A percentile compares a stretch with the other conserved stretches of the same genome.
phyloP scores from a whole-genome alignment of 1,140 invertebrate genomes.

The Atta colombica region DNA sequence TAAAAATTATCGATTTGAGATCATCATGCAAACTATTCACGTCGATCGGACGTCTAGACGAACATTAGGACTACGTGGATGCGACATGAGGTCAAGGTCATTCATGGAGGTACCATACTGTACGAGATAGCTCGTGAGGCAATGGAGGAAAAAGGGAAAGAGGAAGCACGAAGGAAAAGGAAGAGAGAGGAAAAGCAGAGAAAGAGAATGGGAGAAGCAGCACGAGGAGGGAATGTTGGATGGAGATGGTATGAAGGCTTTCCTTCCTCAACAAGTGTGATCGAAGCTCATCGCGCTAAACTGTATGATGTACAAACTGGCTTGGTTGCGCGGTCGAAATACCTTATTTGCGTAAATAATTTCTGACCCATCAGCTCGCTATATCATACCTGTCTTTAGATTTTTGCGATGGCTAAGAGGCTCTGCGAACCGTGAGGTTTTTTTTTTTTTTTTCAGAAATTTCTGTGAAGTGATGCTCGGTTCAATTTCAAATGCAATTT shows the following conservation, averaged over 20 bases:
- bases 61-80: conserved; percentile 80
- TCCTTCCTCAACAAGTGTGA: conserved; percentile 81
- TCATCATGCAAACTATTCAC: neutral
- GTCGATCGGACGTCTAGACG: conserved; percentile 42
- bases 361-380: neutral
- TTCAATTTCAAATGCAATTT: neutral
- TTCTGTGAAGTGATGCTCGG: neutral
- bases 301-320: conserved; percentile 70
- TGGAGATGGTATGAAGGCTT: conserved; percentile 65
- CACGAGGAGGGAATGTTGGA: conserved; percentile 41
- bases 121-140: conserved; percentile 72
- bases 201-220: conserved; percentile 55
- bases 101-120: conserved; percentile 68
- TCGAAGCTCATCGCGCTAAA: conserved; percentile 74
- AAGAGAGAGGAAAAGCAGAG: conserved; percentile 56
- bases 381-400: neutral
- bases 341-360: conserved; percentile 31
- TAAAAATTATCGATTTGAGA: neutral
- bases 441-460: no score
- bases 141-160: conserved; percentile 61
- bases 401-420: neutral
- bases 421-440: neutral
- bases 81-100: conserved; percentile 85
- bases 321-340: conserved; percentile 59
- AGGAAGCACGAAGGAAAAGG: conserved; percentile 42